These are phyloP conservation scores for Scatophagus argus DNA, from an alignment of 2,113 vertebrate genomes.

Conservation along the genomic window DNA sequence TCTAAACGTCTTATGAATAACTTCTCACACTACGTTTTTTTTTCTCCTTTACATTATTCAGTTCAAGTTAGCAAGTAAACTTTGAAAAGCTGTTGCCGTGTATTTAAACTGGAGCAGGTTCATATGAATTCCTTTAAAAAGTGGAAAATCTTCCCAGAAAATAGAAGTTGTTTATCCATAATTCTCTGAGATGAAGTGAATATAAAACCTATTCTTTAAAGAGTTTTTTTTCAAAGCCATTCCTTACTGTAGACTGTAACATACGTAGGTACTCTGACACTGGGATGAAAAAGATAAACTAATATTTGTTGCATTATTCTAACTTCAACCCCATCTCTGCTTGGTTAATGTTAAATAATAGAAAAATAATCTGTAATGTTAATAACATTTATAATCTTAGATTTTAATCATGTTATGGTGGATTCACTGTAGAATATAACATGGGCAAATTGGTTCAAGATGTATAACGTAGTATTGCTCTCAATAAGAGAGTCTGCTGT, in stretches of 20 bases:
- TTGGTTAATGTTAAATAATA: neutral
- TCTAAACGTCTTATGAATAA: slow-evolving; percentile 76
- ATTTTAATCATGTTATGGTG: neutral
- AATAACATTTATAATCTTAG: neutral
- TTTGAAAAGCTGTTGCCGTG: slow-evolving; percentile 46
- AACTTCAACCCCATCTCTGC: neutral
- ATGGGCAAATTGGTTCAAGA: neutral
- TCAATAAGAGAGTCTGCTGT: neutral
- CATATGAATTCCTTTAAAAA: slow-evolving; percentile 36
- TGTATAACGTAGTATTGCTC: neutral
- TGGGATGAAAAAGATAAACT: slow-evolving; percentile 1
- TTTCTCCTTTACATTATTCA: slow-evolving; percentile 63
- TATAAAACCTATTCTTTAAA: slow-evolving; percentile 21
- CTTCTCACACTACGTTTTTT: slow-evolving; percentile 57
- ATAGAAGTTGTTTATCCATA: slow-evolving; percentile 48
- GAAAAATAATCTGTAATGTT: neutral
- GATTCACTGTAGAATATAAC: no score
- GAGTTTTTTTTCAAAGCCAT: neutral
- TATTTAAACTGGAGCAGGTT: slow-evolving; percentile 60
- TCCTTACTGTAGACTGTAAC: slow-evolving; percentile 9
- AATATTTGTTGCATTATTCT: neutral
- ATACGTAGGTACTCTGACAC: slow-evolving; percentile 1
- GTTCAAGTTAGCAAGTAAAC: slow-evolving; percentile 61
- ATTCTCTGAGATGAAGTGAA: slow-evolving; percentile 34
- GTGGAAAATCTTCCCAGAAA: slow-evolving; percentile 13